phyloP scores from a whole-genome alignment of 2,113 vertebrate species.

The Jacana jacana region DNA sequence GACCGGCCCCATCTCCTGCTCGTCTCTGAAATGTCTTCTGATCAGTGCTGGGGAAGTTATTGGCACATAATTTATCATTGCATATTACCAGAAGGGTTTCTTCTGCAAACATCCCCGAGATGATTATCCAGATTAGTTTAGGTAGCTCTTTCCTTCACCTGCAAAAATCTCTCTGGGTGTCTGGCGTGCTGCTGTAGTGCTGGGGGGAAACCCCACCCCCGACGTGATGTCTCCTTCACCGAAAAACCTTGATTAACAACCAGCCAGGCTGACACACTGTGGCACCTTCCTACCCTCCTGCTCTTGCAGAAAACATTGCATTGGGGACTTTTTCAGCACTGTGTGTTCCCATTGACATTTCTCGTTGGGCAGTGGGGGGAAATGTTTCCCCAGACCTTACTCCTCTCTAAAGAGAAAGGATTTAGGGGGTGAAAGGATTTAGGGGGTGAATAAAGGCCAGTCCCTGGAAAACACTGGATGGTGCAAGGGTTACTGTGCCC shows the following conservation, averaged over 20 bases:
- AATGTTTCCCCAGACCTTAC: neutral
- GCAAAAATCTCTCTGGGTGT: rapidly evolving
- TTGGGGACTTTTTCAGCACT: neutral
- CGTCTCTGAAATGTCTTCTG: slow-evolving; percentile 48
- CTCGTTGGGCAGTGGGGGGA: neutral
- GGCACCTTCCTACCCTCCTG: neutral
- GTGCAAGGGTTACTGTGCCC: neutral
- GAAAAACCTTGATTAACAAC: neutral
- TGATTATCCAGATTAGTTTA: neutral
- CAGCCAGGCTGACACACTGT: neutral
- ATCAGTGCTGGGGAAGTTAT: neutral
- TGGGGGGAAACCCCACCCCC: neutral
- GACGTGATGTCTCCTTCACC: rapidly evolving
- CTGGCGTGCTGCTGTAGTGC: neutral
- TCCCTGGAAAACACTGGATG: neutral
- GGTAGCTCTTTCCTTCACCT: neutral
- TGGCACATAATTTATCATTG: slow-evolving; percentile 49
- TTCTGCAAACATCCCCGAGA: neutral
- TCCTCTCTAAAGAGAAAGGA: neutral
- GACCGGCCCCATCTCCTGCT: neutral
- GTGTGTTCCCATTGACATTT: neutral
- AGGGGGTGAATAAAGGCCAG: neutral
- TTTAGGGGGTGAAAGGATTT: neutral
- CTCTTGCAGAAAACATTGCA: neutral
- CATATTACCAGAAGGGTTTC: slow-evolving; percentile 15